These are phyloP conservation scores for Heliconius hermathena DNA, from an alignment of 1,140 invertebrate species.

Conservation along the genomic window DNA sequence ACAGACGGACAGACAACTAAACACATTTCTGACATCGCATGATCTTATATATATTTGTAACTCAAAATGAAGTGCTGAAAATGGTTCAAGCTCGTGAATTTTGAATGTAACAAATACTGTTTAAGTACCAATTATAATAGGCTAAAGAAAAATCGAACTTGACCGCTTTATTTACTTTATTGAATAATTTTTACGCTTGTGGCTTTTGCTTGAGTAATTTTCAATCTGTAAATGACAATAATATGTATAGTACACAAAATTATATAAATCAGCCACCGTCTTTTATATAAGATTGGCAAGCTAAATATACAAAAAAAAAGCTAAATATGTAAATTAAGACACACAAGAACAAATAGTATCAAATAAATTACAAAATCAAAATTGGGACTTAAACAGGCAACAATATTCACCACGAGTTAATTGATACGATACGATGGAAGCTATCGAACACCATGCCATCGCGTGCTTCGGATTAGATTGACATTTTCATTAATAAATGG, in stretches of 20 bases:
- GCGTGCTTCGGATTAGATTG: conserved; percentile 53
- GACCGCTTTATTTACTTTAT: background rate
- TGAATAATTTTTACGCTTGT: background rate
- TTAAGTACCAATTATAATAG: conserved; percentile 31
- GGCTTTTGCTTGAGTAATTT: too few relatives aligned
- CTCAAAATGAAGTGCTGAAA: conserved; percentile 15
- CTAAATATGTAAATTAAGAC: background rate
- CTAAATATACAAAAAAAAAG: background rate
- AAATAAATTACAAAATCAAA: conserved; percentile 18
- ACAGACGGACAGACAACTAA: conserved; percentile 48
- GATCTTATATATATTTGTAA: conserved; percentile 8
- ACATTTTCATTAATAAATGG: conserved; percentile 50
- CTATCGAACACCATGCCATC: conserved; percentile 53
- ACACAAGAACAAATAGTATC: background rate
- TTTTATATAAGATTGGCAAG: background rate
- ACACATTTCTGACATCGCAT: conserved; percentile 49
- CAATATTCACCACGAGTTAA: conserved; percentile 42
- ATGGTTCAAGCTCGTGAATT: conserved; percentile 22
- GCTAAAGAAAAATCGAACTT: background rate
- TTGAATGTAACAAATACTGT: conserved; percentile 27
- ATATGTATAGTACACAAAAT: too few relatives aligned
- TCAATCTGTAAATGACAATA: too few relatives aligned
- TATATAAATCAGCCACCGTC: background rate
- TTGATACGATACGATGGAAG: conserved; percentile 39
- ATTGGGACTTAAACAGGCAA: conserved; percentile 41